phyloP scores from a whole-genome alignment of 2,888 invertebrate species.

The Ormyrus nitidulus region DNA sequence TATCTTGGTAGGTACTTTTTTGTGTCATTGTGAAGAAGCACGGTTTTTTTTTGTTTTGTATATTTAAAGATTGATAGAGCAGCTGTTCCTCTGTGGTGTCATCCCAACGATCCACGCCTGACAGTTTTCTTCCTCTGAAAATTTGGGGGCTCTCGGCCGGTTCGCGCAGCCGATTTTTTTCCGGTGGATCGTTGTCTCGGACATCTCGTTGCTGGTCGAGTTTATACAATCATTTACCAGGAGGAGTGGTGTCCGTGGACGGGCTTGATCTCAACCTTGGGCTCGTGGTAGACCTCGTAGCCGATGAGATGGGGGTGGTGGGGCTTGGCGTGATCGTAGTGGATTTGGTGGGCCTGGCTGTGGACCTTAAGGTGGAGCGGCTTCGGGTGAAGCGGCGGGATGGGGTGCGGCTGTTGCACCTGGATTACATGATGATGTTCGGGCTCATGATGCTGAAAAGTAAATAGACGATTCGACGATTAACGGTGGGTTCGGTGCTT shows the following conservation, averaged over 20 bases:
- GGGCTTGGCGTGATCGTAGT: conserved; percentile 71
- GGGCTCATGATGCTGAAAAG: conserved; percentile 56
- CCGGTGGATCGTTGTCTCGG: background rate
- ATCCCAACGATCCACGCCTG: background rate
- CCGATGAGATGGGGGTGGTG: conserved; percentile 78
- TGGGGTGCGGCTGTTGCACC: conserved; percentile 68
- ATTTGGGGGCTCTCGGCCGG: background rate
- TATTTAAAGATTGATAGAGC: background rate
- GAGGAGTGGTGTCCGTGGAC: conserved; percentile 74
- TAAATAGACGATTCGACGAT: too few relatives aligned
- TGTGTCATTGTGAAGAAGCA: conserved; percentile 37
- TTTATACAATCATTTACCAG: conserved; percentile 58
- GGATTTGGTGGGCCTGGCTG: conserved; percentile 65
- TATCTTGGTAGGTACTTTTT: background rate
- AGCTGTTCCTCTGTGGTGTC: conserved; percentile 11
- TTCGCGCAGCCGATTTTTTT: background rate
- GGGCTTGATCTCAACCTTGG: conserved; percentile 78
- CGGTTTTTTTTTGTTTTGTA: conserved; percentile 12
- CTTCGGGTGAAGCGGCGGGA: conserved; percentile 70
- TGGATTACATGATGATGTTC: conserved; percentile 63
- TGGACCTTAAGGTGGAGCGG: conserved; percentile 70
- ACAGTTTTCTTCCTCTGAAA: background rate
- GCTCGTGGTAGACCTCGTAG: conserved; percentile 76
- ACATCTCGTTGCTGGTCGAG: conserved; percentile 1
- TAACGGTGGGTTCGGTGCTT: too few relatives aligned